Conservation (phyloP, 2,888 invertebrate species). For the Microctonus aethiopoides region DNA sequence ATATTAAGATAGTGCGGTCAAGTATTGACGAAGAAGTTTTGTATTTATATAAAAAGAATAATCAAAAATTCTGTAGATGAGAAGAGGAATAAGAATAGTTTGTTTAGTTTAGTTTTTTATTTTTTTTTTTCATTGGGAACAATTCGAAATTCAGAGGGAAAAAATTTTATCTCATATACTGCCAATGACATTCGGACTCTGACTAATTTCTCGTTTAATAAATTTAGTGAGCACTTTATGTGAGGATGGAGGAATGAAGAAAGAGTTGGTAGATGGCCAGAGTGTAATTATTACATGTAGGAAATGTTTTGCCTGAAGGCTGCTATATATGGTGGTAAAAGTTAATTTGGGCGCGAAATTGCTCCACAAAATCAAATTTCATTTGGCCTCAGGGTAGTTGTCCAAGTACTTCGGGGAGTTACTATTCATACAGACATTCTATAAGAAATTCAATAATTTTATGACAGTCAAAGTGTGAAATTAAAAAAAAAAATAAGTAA, state of each 20-base stretch:
- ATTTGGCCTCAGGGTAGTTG: conserved; percentile 62
- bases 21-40: neutral
- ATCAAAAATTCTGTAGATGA: neutral
- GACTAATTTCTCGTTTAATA: conserved; percentile 59
- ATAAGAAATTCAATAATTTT: too few species aligned
- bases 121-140: too few species aligned
- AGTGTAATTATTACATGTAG: conserved; percentile 1
- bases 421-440: too few species aligned
- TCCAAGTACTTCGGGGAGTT: conserved; percentile 46
- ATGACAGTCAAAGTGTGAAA: too few species aligned
- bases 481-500: too few species aligned
- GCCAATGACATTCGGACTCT: too few species aligned
- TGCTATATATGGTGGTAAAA: conserved; percentile 39
- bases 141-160: too few species aligned
- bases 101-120: neutral
- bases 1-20: neutral
- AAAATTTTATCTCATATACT: too few species aligned
- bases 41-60: neutral
- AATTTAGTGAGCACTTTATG: conserved; percentile 55
- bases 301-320: conserved; percentile 6
- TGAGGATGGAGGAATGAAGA: conserved; percentile 9
- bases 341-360: conserved; percentile 66
- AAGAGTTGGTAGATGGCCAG: neutral
- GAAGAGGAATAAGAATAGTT: neutral
- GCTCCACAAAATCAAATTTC: conserved; percentile 67